These are phyloP conservation scores for Myzus persicae DNA, from an alignment of 1,140 invertebrate genomes.

Conservation along the genomic window DNA sequence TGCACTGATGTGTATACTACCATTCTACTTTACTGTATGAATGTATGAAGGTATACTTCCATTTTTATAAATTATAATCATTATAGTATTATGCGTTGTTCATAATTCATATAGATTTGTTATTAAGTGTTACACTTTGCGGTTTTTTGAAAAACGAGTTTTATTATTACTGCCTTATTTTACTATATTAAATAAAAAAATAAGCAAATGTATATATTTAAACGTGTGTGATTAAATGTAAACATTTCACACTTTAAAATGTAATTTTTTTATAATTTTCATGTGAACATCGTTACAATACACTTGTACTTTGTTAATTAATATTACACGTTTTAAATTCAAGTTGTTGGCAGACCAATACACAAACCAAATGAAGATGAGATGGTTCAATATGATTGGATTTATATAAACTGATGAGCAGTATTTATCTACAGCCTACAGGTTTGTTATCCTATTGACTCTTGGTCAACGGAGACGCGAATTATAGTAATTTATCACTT, in stretches of 20 bases:
- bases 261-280: not conserved
- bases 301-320: not conserved
- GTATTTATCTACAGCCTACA: not conserved
- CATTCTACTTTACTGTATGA: not conserved
- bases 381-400: not conserved
- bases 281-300: not conserved
- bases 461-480: not conserved
- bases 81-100: not conserved
- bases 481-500: not conserved
- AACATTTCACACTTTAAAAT: no score
- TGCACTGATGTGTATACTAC: not conserved
- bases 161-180: not conserved
- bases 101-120: not conserved
- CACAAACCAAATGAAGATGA: not conserved
- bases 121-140: not conserved
- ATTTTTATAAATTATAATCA: not conserved
- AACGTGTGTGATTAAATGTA: no score
- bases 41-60: not conserved
- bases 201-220: no score
- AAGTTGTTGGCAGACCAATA: not conserved
- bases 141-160: no score
- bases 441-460: not conserved
- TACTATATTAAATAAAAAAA: no score
- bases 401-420: not conserved
- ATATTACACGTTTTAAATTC: not conserved